A percentile compares a stretch with the other conserved stretches of the same genome.
These are phyloP conservation scores for Alosa alosa DNA, from an alignment of 2,113 vertebrate species.

Conservation along the genomic window DNA sequence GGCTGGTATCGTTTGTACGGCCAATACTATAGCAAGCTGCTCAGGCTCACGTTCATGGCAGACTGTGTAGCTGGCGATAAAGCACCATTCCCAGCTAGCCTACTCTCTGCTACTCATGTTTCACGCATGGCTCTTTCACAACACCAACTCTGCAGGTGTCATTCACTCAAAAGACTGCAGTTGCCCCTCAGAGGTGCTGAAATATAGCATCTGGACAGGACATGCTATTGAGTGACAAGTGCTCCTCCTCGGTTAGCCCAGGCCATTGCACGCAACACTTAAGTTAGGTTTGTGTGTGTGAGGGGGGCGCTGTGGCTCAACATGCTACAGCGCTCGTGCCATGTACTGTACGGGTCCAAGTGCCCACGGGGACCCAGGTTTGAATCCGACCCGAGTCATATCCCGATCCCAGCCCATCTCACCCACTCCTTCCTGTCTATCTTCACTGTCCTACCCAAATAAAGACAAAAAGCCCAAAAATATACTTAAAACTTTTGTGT, in stretches of 20 bases:
- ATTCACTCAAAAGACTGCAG: neutral
- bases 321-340: too few species aligned
- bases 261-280: neutral
- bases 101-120: neutral
- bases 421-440: too few species aligned
- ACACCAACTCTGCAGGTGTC: neutral
- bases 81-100: neutral
- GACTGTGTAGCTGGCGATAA: neutral
- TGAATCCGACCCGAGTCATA: too few species aligned
- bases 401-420: too few species aligned
- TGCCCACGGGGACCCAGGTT: too few species aligned
- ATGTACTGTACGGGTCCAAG: too few species aligned
- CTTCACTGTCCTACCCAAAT: too few species aligned
- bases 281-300: neutral
- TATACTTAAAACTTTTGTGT: too few species aligned
- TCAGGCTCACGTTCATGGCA: neutral
- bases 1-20: neutral
- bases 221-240: constrained; percentile 15
- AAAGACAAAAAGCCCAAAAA: too few species aligned
- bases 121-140: neutral
- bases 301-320: too few species aligned
- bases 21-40: neutral
- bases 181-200: neutral
- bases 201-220: neutral
- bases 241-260: neutral